Evolutionary conservation across 2,797 vertebrate genomes (phyloP).

Genomic region (Onychomys leucogaster): DNA sequence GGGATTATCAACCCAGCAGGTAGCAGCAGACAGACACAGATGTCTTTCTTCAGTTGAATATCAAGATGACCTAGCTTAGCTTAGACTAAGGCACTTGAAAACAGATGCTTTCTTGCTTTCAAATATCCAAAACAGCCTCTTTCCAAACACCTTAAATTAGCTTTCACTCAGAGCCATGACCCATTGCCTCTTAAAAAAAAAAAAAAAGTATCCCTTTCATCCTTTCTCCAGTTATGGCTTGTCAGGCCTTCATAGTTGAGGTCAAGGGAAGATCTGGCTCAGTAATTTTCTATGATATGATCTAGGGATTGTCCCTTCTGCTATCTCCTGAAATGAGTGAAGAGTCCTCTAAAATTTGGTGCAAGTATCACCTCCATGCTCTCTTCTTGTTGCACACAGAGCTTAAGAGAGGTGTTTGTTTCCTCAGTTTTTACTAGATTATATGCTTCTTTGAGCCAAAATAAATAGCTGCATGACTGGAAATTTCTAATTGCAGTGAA

Average conservation of each 20-base stretch:
- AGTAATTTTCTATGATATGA: background rate
- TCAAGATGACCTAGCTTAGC: conserved; percentile 53
- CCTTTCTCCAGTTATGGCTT: conserved; percentile 59
- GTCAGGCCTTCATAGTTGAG: conserved; percentile 46
- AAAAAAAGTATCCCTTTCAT: conserved; percentile 1
- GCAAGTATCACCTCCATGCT: background rate
- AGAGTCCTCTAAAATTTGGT: background rate
- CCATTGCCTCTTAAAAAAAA: conserved; percentile 70
- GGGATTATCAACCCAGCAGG: conserved; percentile 67
- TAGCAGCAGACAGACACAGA: conserved; percentile 45
- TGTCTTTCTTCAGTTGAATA: conserved; percentile 55
- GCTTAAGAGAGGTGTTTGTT: background rate
- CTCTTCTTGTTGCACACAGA: background rate
- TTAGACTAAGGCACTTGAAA: conserved; percentile 9
- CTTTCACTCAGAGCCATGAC: conserved; percentile 39
- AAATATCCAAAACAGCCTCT: background rate
- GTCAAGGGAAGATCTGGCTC: conserved; percentile 23
- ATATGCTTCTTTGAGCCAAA: background rate
- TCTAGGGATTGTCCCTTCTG: background rate
- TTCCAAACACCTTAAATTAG: conserved; percentile 62
- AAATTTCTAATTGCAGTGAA: background rate
- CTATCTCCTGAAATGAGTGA: background rate
- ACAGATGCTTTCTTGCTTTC: conserved; percentile 40
- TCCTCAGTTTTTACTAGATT: background rate
- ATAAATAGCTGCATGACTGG: background rate